Base-by-base conservation (phyloP, 1,140 invertebrate genomes). In the Drosophila eugracilis region DNA sequence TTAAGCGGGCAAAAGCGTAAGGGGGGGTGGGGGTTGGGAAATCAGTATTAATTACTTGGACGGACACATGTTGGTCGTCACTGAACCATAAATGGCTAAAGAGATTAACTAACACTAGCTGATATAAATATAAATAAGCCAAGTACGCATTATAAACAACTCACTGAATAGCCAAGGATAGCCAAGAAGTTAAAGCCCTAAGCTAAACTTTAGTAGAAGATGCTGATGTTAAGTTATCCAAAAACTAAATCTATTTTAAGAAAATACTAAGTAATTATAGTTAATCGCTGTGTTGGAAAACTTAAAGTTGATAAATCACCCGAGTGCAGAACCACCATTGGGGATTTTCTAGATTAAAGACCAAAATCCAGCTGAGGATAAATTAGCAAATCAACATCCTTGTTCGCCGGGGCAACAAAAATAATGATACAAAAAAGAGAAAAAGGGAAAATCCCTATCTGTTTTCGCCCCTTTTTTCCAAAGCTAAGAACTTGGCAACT, bases 21-120 rank as follows among this genome's bases (percentile, higher is more conserved):
- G 58, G n/a, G n/a, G n/a, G n/a, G n/a, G n/a, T n/a, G n/a, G n/a
- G n/a, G n/a, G n/a, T n/a, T n/a, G n/a, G 78, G 57, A 65, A 88
- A 86, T 86, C 81, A 77, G 81, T 88, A 78, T 86, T 86, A 86
- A 86, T 86, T 86, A 86, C 83, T 75, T 50, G 58, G 39, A 19
- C n/a, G 15, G 10, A 37, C 37, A 69, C 17, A 69, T 19, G 37
- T 12, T 30, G 37, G 34, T 39, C 12, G 26, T n/a, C 26, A 17
- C 45, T 53, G 28, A 53, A 36, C 47, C 47, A 49, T 58, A 58
- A 58, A 52, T 58, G 45, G 28, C 47, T 21, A 42, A 5, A 3
- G 21, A 47, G 53, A 47, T 32, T 36, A 12, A 10, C 28, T n/a
- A 34, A 1, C 48, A 26, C 48, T 14, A 32, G 30, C 14, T 19